Base-by-base conservation (phyloP, 2,888 invertebrate species). In the Seira musarum region DNA sequence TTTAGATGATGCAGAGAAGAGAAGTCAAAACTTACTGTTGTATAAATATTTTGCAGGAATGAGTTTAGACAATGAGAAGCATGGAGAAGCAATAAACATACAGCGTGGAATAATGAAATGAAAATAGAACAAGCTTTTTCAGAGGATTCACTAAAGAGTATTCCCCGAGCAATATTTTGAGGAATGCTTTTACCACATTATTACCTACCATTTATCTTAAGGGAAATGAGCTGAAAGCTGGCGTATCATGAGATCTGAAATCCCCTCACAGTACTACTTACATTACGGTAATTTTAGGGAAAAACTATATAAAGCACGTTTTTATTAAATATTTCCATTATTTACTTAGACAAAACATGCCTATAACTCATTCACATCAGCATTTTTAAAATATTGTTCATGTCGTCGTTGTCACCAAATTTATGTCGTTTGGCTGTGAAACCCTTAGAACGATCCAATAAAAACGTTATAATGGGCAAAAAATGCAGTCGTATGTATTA, bases 101-200 rank as follows among this genome's bases (percentile, higher is more conserved):
- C 40, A 40, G 40, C 6, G 53, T 53, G 53, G 15, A 17, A 8
- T 40, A 8, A 53, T 2, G 53, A 3, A 13, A 53, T 13, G 3
- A 15, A 30, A 30, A 30, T 30, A 30, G 30, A 30, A 30, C 2
- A 30, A 8, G 30, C 30, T 30, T 30, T 30, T 30, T 30, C 8
- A 8, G 30, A 30, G 2, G 30, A 2, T 30, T 5, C 2, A 30
- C 30, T 30, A 30, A 30, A 30, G 30, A 30, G 30, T 30, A 53
- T 2, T 3, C 17, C 3, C 53, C 6, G 53, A 17, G 17, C 53
- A 53, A 2, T 53, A 53, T 17, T 53, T 53, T 53, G 53, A 53
- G 53, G 13, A 53, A 53, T 13, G 53, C 53, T 53, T 53, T 53
- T 53, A 53, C 53, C 53, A 53, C 17, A 53, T 53, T 53, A 53